Evolutionary conservation across 2,888 invertebrate species (phyloP), one percentile per base, ranked within the genome.

Genomic region (Nesidiocoris tenuis): DNA sequence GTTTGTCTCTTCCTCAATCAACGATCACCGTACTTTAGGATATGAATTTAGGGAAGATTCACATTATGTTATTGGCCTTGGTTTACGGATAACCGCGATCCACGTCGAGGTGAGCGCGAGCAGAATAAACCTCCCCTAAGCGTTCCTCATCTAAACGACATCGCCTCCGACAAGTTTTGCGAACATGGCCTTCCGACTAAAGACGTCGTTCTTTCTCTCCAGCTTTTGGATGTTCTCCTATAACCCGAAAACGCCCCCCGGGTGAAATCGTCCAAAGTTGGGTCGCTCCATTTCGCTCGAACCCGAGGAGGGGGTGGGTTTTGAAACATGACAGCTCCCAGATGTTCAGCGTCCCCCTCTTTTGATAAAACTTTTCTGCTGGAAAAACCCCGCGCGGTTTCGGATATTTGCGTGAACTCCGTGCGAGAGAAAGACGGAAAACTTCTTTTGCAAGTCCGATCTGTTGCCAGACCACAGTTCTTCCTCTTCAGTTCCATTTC

Each of bases 271-370:
- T 61, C 39, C 61, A 72, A 63, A 56, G 55, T 72, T 72, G 39
- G 55, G 54, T n/a, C 61, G 57, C 63, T 25, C 72, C 25, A 72
- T 72, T 72, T 72, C 72, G 72, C 54, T 61, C 61, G 72, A 21
- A 59, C n/a, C n/a, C 18, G 59, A 59, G n/a, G n/a, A 3, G 19
- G 19, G 19, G 59, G 59, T 22, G 55, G 22, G 70, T 22, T 59
- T 59, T 72, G 72, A 63, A 61, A 61, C 23, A 72, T 55, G 72
- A 61, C 72, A 54, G 72, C 61, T 61, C 72, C 72, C 72, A 72
- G 72, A 72, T 72, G 72, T 61, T 72, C 39, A 39, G 12, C 39
- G 39, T 39, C 39, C 39, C 39, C 72, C 63, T 65, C 39, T 61
- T 61, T 61, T 72, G 61, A 61, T 61, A 61, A 72, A 72, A 71